Base-by-base conservation (phyloP, 2,113 vertebrate genomes). In the Pteronura brasiliensis region DNA sequence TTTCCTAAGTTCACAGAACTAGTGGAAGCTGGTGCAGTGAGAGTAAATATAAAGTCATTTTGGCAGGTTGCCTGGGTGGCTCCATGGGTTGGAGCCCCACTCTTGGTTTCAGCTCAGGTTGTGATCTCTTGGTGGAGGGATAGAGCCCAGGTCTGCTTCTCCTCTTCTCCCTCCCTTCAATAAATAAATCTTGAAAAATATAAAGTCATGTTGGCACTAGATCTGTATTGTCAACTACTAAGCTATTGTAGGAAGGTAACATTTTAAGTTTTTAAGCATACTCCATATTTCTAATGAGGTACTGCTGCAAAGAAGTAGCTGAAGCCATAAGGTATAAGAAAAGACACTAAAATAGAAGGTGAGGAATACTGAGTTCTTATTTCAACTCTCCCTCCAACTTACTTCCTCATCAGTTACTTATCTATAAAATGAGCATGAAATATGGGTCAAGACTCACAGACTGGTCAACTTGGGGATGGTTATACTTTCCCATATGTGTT, bases 401-500 rank as follows among this genome's bases (percentile, higher is more conserved):
- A n/a, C 42, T 29, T 77, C 4, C 74, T 76, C 27, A 31, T 31
- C 39, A 10, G 42, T 29, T 77, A 76, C 25, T 44, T 44, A 47
- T 25, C 63, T 63, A 4, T 74, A 93, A 65, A 55, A 25, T 27
- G 63, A 63, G 18, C n/a, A 14, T 55, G 31, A 49, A 29, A 39
- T 20, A 12, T 27, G 15, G 18, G 49, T 4, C 23, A 65, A 21
- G n/a, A 17, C n/a, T 91, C 25, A 71, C 6, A 59, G 39, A 49
- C 34, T 92, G 65, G 11, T 27, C 21, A 29, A 23, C 63, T 27
- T 18, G 14, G 15, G 29, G 39, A 25, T 15, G 4, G 31, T 36
- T 49, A 27, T 25, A 14, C 4, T 42, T 77, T 49, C 25, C 34
- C 1, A 0, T 1, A 1, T 36, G 34, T 77, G 34, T 44, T 57